Base-by-base conservation (phyloP, 2,797 vertebrate species). In the Falco concolor region DNA sequence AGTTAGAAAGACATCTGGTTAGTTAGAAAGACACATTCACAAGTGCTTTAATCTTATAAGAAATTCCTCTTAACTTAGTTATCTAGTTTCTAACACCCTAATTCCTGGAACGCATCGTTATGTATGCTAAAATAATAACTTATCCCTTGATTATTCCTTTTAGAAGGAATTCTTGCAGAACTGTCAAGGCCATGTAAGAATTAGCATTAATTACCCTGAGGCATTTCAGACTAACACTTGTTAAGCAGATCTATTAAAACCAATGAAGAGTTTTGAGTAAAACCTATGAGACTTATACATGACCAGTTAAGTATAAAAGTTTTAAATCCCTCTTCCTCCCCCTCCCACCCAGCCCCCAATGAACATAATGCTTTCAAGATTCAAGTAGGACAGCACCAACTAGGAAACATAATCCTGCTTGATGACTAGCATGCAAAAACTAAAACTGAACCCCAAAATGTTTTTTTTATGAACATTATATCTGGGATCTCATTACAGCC, bases 131-230 rank as follows among this genome's bases (percentile, higher is more conserved):
- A 90, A 88, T 89, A 91, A 93, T 70, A 84, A 95, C 28, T 88
- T 70, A 67, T 63, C 87, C 78, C 93, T 63, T 90, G 91, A 59
- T 88, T 94, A 87, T 93, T 91, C 86, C 69, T 88, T 92, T 93
- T 56, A 94, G 80, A 93, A 90, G 54, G 80, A 84, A 81, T 84
- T 86, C 82, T 76, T 94, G 53, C 60, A 90, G 38, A 88, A 79
- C 81, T 87, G 91, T 94, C 95, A 95, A 87, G 83, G 80, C 84
- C 83, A 57, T 64, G 63, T 94, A 95, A 70, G 52, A 93, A 96
- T 86, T 90, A 86, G 52, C 54, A 93, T 76, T 91, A 94, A 95
- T 93, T 95, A 94, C 83, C 79, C 95, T 11, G 27, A 89, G 65
- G 80, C 93, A 83, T 90, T 91, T 92, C 89, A 96, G 91, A 89